Evolutionary conservation across 2,888 invertebrate species (phyloP).

Genomic region (Boloria selene): DNA sequence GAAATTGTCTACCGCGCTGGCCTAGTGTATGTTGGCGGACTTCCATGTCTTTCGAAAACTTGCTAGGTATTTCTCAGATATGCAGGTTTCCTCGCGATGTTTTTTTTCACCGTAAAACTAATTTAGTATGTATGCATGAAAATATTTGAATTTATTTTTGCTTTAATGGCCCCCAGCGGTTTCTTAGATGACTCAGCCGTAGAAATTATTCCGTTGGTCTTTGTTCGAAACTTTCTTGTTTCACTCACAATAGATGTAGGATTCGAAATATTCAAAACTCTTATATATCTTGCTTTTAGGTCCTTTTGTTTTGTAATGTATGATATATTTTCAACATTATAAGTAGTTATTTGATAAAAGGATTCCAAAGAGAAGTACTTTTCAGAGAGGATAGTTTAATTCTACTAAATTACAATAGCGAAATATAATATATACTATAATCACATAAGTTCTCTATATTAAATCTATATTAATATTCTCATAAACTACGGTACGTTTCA

Average conservation of each 20-base stretch:
- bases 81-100: no score
- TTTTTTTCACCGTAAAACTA: no score
- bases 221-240: constrained; percentile 65
- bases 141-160: not conserved
- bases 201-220: constrained; percentile 62
- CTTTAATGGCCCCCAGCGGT: constrained; percentile 47
- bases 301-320: constrained; percentile 30
- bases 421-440: no score
- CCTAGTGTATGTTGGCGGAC: no score
- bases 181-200: constrained; percentile 56
- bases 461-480: no score
- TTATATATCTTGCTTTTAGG: constrained; percentile 18
- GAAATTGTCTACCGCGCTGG: not conserved
- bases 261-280: constrained; percentile 38
- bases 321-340: constrained; percentile 21
- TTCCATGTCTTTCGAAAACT: no score
- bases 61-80: not conserved
- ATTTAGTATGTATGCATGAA: no score
- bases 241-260: constrained; percentile 47
- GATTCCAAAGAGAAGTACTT: not conserved
- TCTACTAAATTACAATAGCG: not conserved
- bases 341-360: constrained; percentile 21
- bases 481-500: no score
- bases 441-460: no score
- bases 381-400: not conserved